Evolutionary conservation across 1,140 invertebrate species (phyloP), one percentile per base, ranked within the genome.

Genomic region (Agrypnia vestita): DNA sequence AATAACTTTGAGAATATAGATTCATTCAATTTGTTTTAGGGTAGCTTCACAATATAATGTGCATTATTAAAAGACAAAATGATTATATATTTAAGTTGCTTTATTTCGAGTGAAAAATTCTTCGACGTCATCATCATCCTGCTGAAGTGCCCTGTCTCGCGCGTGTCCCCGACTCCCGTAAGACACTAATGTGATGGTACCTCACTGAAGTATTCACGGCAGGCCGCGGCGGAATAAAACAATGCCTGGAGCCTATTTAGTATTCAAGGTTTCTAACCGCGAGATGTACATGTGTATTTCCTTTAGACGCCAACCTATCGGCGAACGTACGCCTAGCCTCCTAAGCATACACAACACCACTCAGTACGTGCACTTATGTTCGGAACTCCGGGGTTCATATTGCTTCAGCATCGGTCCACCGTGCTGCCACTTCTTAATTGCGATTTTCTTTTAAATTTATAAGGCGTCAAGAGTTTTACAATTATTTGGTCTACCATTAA

Each of bases 191-290:
- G 21, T 25, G 49, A 51, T 53, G 71, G 35, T n/a, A 74, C 71
- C 71, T 35, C 71, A 56, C 43, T 11, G 56, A 8, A 46, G 73
- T 55, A 64, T 77, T 67, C 69, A 13, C 46, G 59, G 61, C 82
- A 17, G 51, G 79, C 61, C 44, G 61, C 56, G 4, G 72, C 55
- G 47, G 13, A 59, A 64, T 83, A 80, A 83, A 80, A 83, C 81
- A 83, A 83, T 83, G 79, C 81, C 79, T 69, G 10, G 17, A 53
- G 82, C 21, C 76, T 79, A 83, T 83, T 82, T 83, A 83, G 82
- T 83, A 83, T 83, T 80, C 82, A 80, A 78, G 79, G 82, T 80
- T 81, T 83, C 79, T 67, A 78, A 69, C 78, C 13, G 56, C 56
- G 55, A 78, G 78, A 76, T 75, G 71, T 55, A 35, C 25, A 51